Evolutionary conservation across 2,797 vertebrate genomes (phyloP), one percentile per base, ranked within the genome.

Genomic region (Eidolon dupreanum): DNA sequence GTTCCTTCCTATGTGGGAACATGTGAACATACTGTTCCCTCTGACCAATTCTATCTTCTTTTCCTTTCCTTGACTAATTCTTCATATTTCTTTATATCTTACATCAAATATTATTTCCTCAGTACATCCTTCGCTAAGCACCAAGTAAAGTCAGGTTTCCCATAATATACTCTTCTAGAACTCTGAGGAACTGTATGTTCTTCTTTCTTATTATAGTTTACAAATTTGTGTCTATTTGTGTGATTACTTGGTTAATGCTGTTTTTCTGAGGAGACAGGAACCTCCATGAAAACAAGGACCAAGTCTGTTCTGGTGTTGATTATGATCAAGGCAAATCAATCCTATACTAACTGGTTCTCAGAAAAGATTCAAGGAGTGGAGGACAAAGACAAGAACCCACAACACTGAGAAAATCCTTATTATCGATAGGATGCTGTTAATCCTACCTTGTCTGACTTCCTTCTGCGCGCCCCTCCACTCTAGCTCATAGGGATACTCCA

Each of bases 1-100:
- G 2, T 3, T 13, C 38, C 78, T 1, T 49, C 10, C 24, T 0
- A 0, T 0, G 16, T 0, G 6, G 2, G 28, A 61, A 8, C 10
- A 2, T 0, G 9, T 20, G 6, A 17, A 13, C 17, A 11, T 10
- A 41, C 4, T 4, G 2, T 43, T 59, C 9, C 49, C 4, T 59
- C 49, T 7, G 3, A 36, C n/a, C 7, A 43, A 3, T 6, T 2
- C 5, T 8, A 4, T 24, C n/a, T 22, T 33, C 13, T 55, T 61
- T 43, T 82, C 19, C 82, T 75, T 68, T 68, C 65, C 51, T 59
- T 31, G 24, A 41, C 31, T 36, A 4, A 53, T 26, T 49, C 46
- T 53, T 66, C 36, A 3, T 5, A 49, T 0, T 2, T 65, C 38
- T 73, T 77, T 73, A 77, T 33, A 26, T 49, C 12, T 90, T 81